Conservation (phyloP, 2,888 invertebrate species). For the Microctonus aethiopoides region DNA sequence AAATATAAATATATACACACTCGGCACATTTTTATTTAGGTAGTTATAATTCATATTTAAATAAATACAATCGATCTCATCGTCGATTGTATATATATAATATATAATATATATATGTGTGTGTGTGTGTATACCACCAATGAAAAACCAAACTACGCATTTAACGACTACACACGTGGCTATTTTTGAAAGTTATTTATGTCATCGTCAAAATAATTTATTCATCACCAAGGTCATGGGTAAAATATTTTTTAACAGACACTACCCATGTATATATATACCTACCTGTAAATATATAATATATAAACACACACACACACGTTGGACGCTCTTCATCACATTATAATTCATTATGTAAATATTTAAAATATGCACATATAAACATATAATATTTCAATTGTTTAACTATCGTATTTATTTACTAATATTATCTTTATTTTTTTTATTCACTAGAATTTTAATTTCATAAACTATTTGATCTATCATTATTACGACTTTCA, state of each 20-base stretch:
- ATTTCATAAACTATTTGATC: conserved; percentile 29
- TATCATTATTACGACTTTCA: conserved; percentile 19
- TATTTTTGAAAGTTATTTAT: conserved; percentile 4
- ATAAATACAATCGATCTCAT: conserved; percentile 4
- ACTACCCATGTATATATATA: background rate
- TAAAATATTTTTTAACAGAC: background rate
- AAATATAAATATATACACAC: background rate
- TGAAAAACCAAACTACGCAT: background rate
- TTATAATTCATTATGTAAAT: background rate
- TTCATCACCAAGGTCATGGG: conserved; percentile 2
- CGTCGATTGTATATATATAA: too few relatives aligned
- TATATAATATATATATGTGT: too few relatives aligned
- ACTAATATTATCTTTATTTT: background rate
- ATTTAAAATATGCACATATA: conserved; percentile 3
- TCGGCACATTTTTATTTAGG: background rate
- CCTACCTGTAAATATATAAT: background rate
- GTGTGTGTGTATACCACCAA: background rate
- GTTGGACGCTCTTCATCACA: background rate
- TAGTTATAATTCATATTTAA: conserved; percentile 13
- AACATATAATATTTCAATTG: background rate
- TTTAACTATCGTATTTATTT: background rate
- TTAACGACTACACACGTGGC: background rate
- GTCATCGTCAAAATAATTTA: conserved; percentile 3
- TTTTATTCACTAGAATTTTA: conserved; percentile 3
- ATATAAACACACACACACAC: background rate